phyloP scores from a whole-genome alignment of 2,797 vertebrate species.

The Psittacula echo region DNA sequence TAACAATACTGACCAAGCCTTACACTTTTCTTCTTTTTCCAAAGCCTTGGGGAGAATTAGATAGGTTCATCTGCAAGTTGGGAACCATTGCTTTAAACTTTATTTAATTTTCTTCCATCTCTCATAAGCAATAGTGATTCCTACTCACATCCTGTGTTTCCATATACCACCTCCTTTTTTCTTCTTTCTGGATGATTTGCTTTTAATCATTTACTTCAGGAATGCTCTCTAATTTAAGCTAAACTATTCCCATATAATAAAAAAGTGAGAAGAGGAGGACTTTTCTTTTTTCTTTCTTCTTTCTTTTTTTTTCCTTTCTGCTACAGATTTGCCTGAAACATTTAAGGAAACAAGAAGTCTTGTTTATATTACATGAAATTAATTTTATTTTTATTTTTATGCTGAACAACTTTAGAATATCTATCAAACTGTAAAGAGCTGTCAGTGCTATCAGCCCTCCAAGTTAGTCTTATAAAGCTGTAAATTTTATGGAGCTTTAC shows the following conservation, averaged over 20 bases:
- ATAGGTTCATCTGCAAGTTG: background rate
- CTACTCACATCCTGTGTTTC: background rate
- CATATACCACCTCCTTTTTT: background rate
- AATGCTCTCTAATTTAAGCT: background rate
- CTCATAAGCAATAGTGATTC: background rate
- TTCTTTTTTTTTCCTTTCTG: background rate
- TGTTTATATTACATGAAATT: background rate
- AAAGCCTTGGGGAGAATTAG: background rate
- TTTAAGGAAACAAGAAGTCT: background rate
- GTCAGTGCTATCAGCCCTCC: slow-evolving; percentile 3
- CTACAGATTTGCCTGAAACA: background rate
- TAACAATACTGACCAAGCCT: background rate
- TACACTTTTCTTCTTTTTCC: background rate
- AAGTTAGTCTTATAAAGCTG: slow-evolving; percentile 8
- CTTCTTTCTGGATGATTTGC: background rate
- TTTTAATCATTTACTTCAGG: background rate
- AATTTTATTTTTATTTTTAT: background rate
- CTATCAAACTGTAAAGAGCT: slow-evolving; percentile 8
- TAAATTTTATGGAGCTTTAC: slow-evolving; percentile 48
- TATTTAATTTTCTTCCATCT: background rate
- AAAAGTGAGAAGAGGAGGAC: background rate
- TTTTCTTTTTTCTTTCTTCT: background rate
- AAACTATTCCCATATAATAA: background rate
- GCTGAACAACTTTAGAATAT: background rate
- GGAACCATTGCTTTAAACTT: background rate